Base-by-base conservation (phyloP, 2,888 invertebrate species). In the Hemistola chrysoprasaria region DNA sequence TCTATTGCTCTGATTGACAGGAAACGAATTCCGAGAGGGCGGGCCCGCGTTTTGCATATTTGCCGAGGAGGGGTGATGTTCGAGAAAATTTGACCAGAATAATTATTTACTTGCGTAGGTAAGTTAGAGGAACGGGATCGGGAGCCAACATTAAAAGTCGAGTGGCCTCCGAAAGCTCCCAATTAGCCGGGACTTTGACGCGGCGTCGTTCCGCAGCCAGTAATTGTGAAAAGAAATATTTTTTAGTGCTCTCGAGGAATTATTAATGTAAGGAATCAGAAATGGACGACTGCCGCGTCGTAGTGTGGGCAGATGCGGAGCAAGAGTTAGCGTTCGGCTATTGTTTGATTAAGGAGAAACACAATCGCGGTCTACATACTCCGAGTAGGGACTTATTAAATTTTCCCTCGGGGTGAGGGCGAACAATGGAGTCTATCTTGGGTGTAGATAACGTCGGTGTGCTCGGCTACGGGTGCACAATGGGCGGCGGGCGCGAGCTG, bases 151-250 rank as follows among this genome's bases (percentile, higher is more conserved):
- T 83, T 77, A 80, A 78, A 80, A 82, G 71, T 82, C 71, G 65
- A 83, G 81, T 75, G 68, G 70, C 69, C 68, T 57, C 65, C 76
- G 73, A 85, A 85, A 83, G 79, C 81, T 76, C 71, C 81, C 79
- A 87, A 87, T 86, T 84, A 87, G 81, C 80, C 57, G 59, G 72
- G 78, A 82, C 78, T 84, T 82, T 77, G 78, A 77, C 69, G 74
- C 74, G 64, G 60, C 64, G 61, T 67, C 61, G n/a, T n/a, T n/a
- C n/a, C n/a, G 60, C 64, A 62, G 65, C 56, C 64, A 67, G 72
- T 78, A 77, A 82, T 83, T 82, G 75, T 74, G 65, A 75, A 82
- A 82, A 79, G 73, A 84, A 83, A 80, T 78, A 78, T 75, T 73
- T 74, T 78, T 74, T 67, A 74, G 69, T 73, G 64, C 65, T 71